Percentiles rank a stretch among this genome's conserved stretches.
These are phyloP conservation scores for Eulemur rubriventer DNA, from an alignment of 2,797 vertebrate genomes.

Conservation along the genomic window DNA sequence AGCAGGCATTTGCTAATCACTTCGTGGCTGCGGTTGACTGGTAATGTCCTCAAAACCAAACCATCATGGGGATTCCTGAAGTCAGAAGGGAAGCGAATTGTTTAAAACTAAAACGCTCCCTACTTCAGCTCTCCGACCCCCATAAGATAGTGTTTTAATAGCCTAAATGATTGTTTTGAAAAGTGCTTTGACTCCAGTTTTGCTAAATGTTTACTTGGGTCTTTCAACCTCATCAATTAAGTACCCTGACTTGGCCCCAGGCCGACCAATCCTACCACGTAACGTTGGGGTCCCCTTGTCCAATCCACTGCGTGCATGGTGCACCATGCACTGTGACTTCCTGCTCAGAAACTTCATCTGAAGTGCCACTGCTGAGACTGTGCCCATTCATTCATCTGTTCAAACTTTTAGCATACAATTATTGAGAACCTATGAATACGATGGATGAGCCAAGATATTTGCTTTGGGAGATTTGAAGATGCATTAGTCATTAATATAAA, in stretches of 20 bases:
- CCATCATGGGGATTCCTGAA: slow-evolving; percentile 72
- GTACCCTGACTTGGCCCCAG: neutral
- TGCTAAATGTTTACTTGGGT: slow-evolving; percentile 64
- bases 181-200: slow-evolving; percentile 63
- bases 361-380: neutral
- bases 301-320: neutral
- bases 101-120: slow-evolving; percentile 65
- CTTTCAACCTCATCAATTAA: neutral
- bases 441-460: neutral
- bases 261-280: neutral
- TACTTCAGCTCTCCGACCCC: slow-evolving; percentile 3
- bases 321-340: neutral
- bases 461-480: neutral
- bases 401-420: neutral
- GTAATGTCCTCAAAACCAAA: slow-evolving; percentile 72
- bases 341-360: neutral
- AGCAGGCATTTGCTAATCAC: slow-evolving; percentile 54
- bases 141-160: slow-evolving; percentile 47
- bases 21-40: slow-evolving; percentile 62
- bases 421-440: neutral
- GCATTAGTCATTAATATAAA: neutral
- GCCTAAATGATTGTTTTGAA: slow-evolving; percentile 12
- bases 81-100: slow-evolving; percentile 66
- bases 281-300: slow-evolving; percentile 15
- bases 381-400: neutral